These are phyloP conservation scores for Lagopus muta DNA, from an alignment of 2,113 vertebrate genomes.

Conservation along the genomic window DNA sequence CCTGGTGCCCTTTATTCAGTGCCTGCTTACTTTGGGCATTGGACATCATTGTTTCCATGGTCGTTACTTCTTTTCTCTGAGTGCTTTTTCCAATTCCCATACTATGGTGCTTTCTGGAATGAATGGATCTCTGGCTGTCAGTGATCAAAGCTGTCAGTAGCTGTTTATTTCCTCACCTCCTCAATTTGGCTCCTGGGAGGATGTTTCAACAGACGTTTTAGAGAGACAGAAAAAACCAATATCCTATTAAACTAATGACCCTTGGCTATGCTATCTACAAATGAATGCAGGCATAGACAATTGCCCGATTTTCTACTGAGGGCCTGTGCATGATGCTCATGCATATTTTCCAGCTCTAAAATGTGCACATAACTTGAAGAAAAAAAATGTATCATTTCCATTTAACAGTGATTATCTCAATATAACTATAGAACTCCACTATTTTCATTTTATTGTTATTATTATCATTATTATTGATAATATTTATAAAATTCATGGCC, in stretches of 20 bases:
- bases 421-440: neutral
- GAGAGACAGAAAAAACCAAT: constrained; percentile 77
- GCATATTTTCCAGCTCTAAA: neutral
- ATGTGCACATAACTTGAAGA: neutral
- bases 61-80: neutral
- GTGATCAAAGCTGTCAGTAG: constrained; percentile 76
- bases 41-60: neutral
- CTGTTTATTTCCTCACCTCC: constrained; percentile 79
- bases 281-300: constrained; percentile 52
- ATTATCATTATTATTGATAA: constrained; percentile 17
- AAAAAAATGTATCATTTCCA: neutral
- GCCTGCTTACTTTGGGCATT: neutral
- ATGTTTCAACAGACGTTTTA: constrained; percentile 79
- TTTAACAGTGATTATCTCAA: neutral
- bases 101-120: neutral
- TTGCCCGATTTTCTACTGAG: constrained; percentile 17
- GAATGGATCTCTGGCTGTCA: constrained; percentile 61
- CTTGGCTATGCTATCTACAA: constrained; percentile 66
- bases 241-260: constrained; percentile 83
- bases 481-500: constrained; percentile 33
- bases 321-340: neutral
- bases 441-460: neutral
- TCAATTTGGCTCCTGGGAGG: constrained; percentile 78
- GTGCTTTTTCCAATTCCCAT: neutral
- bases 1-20: neutral